phyloP scores from a whole-genome alignment of 2,888 invertebrate genomes.

The Bibio marci region DNA sequence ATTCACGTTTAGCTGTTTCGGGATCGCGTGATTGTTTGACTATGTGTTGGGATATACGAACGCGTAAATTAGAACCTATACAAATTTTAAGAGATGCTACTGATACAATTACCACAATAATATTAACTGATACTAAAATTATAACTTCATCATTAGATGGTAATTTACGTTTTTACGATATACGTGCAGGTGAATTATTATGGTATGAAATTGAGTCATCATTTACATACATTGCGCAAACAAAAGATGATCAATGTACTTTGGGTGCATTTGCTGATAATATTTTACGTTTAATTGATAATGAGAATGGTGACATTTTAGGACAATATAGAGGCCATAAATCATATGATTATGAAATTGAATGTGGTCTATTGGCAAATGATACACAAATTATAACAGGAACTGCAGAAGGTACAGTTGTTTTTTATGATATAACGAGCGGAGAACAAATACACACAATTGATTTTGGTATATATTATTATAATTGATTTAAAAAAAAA shows the following conservation, averaged over 20 bases:
- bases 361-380: conserved; percentile 66
- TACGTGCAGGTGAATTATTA: conserved; percentile 67
- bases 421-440: conserved; percentile 71
- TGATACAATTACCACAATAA: conserved; percentile 67
- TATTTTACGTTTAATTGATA: conserved; percentile 73
- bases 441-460: conserved; percentile 36
- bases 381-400: conserved; percentile 82
- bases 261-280: conserved; percentile 73
- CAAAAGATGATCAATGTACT: conserved; percentile 85
- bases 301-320: conserved; percentile 60
- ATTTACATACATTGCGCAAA: conserved; percentile 67
- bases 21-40: conserved; percentile 89
- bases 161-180: conserved; percentile 74
- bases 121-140: conserved; percentile 79
- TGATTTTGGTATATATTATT: conserved; percentile 17
- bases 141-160: conserved; percentile 81
- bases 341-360: conserved; percentile 68
- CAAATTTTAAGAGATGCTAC: conserved; percentile 83
- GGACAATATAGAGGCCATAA: conserved; percentile 70
- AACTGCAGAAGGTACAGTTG: conserved; percentile 55
- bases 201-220: conserved; percentile 74
- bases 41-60: conserved; percentile 76
- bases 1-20: conserved; percentile 79
- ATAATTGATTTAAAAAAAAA: too few relatives aligned
- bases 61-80: conserved; percentile 50